phyloP scores from a whole-genome alignment of 2,888 invertebrate species.

The Leuctra nigra region DNA sequence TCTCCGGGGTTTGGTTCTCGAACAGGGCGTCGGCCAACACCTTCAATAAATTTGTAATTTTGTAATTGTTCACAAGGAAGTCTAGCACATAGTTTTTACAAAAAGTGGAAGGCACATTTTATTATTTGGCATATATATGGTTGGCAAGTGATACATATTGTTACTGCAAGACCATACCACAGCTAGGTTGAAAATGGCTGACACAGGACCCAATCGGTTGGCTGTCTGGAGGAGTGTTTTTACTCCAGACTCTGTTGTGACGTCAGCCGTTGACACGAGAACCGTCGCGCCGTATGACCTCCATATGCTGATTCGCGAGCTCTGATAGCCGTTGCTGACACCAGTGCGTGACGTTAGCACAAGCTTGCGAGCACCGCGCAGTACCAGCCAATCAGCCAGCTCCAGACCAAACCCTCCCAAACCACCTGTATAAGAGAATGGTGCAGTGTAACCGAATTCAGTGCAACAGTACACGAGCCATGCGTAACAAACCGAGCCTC shows the following conservation, averaged over 20 bases:
- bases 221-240: slow-evolving; percentile 58
- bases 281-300: slow-evolving; percentile 60
- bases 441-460: slow-evolving; percentile 66
- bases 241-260: slow-evolving; percentile 63
- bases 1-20: too few relatives aligned
- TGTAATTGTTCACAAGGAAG: too few relatives aligned
- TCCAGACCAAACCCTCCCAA: too few relatives aligned
- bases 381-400: too few relatives aligned
- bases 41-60: not conserved
- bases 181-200: too few relatives aligned
- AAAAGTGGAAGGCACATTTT: too few relatives aligned
- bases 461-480: slow-evolving; percentile 81
- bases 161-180: slow-evolving; percentile 87
- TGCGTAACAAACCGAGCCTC: slow-evolving; percentile 79
- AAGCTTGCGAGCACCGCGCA: too few relatives aligned
- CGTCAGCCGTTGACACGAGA: slow-evolving; percentile 60
- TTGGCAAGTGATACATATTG: slow-evolving; percentile 33
- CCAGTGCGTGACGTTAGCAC: too few relatives aligned
- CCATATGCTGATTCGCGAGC: slow-evolving; percentile 52
- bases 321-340: too few relatives aligned
- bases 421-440: slow-evolving; percentile 41
- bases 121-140: not conserved
- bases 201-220: slow-evolving; percentile 59
- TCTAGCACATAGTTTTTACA: too few relatives aligned
- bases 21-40: slow-evolving; percentile 63